Evolutionary conservation across 2,888 invertebrate genomes (phyloP).

Genomic region (Ormyrus nitidulus): DNA sequence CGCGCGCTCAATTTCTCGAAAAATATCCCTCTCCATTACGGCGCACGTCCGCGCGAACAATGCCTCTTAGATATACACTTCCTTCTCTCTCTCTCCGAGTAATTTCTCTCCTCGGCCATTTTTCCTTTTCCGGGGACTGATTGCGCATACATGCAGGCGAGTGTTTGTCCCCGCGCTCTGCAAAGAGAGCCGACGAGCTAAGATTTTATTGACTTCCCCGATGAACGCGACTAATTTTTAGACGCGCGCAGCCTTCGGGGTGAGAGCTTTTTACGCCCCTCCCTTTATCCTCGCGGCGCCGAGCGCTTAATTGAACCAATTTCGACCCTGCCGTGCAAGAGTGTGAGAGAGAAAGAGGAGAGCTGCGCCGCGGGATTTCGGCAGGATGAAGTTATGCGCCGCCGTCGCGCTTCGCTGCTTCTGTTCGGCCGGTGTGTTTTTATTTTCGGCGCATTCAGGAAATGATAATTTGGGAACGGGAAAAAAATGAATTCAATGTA

Average conservation of each 20-base stretch:
- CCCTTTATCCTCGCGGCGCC: background rate
- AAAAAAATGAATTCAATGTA: background rate
- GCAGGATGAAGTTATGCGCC: slow-evolving; percentile 3
- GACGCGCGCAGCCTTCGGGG: background rate
- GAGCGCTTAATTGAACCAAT: slow-evolving; percentile 42
- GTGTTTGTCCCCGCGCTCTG: background rate
- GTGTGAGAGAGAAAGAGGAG: background rate
- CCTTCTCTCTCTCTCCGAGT: background rate
- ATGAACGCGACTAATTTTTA: slow-evolving; percentile 25
- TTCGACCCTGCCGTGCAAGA: slow-evolving; percentile 21
- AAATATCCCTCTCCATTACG: background rate
- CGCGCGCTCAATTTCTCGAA: background rate
- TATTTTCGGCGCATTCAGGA: background rate
- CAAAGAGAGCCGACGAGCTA: background rate
- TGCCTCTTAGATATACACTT: slow-evolving; percentile 1
- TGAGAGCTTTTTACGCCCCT: slow-evolving; percentile 15
- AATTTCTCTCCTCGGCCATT: slow-evolving; percentile 17
- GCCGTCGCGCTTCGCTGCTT: background rate
- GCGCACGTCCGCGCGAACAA: slow-evolving; percentile 18
- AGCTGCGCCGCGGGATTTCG: background rate
- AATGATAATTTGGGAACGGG: background rate
- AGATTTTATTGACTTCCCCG: slow-evolving; percentile 43
- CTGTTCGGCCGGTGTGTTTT: background rate
- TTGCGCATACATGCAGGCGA: slow-evolving; percentile 13
- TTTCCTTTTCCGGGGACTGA: slow-evolving; percentile 12